These are phyloP conservation scores for Pipistrellus kuhlii DNA, from an alignment of 2,797 vertebrate genomes.

Conservation along the genomic window DNA sequence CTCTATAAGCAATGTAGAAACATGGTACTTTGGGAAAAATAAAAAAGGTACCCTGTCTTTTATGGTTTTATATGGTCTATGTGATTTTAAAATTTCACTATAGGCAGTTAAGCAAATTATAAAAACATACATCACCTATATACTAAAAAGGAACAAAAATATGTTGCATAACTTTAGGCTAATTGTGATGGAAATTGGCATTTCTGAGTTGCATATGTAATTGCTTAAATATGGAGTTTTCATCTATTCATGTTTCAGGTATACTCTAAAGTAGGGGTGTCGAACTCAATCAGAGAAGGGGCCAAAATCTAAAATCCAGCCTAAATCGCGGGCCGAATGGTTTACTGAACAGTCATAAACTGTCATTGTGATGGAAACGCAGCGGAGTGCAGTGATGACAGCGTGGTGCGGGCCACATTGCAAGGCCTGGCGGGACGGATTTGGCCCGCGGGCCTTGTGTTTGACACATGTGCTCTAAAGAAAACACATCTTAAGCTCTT, in stretches of 20 bases:
- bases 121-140: conserved; percentile 72
- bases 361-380: too few species aligned
- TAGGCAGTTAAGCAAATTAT: conserved; percentile 80
- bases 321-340: too few species aligned
- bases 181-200: conserved; percentile 74
- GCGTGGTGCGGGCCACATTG: too few species aligned
- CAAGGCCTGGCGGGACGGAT: too few species aligned
- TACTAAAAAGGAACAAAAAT: conserved; percentile 69
- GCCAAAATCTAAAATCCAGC: too few species aligned
- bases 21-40: conserved; percentile 80
- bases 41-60: conserved; percentile 84
- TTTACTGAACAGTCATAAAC: too few species aligned
- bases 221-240: conserved; percentile 73
- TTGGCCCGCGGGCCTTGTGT: too few species aligned
- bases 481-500: conserved; percentile 60
- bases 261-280: neutral
- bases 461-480: too few species aligned
- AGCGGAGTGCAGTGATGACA: too few species aligned
- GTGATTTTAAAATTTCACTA: conserved; percentile 78
- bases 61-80: conserved; percentile 77
- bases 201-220: conserved; percentile 74
- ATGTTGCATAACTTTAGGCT: conserved; percentile 70
- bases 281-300: too few species aligned
- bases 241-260: conserved; percentile 70
- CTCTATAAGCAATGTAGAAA: conserved; percentile 83